Base-by-base conservation (phyloP, 2,888 invertebrate genomes). In the Chesias legatella region DNA sequence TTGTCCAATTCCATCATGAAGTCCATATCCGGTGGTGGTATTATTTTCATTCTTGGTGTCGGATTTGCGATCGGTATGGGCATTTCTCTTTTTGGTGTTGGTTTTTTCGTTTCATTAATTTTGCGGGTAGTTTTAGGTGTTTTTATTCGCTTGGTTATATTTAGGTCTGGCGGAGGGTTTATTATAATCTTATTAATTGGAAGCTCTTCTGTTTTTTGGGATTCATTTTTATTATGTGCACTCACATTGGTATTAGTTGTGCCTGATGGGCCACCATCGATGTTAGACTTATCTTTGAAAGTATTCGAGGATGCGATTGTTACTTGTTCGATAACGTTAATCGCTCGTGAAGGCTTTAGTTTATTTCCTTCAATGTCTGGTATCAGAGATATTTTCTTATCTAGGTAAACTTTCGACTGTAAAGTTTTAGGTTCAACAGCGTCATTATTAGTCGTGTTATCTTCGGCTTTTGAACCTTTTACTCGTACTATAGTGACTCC, bases 1-100 rank as follows among this genome's bases (percentile, higher is more conserved):
- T 45, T 45, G 7, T 45, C 45, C 2, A 45, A 23, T 20, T 45
- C 45, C 40, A 45, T 45, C 45, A 45, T 45, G 27, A 45, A 45
- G n/a, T 45, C 40, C 45, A 45, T 40, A 10, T 45, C 45, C 17
- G 45, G 45, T 1, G 45, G 45, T 7, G 36, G 40, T 1, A 45
- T 17, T 23, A 45, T 40, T 40, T 36, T 40, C 3, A 40, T 33
- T 33, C 45, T 36, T 4, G 40, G 35, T 22, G 36, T 27, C 6
- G 34, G 38, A 26, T 17, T 4, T 0, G 25, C 33, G 10, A 10
- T 33, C n/a, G 24, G 7, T 6, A 28, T 31, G 1, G n/a, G 9
- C 6, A 26, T 7, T 22, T 33, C 17, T 17, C 10, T 29, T 33
- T 36, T 34, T 10, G n/a, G 6, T 6, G 9, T 27, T 39, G 31